Conservation (phyloP, 2,797 vertebrate species). For the Eremophila alpestris region DNA sequence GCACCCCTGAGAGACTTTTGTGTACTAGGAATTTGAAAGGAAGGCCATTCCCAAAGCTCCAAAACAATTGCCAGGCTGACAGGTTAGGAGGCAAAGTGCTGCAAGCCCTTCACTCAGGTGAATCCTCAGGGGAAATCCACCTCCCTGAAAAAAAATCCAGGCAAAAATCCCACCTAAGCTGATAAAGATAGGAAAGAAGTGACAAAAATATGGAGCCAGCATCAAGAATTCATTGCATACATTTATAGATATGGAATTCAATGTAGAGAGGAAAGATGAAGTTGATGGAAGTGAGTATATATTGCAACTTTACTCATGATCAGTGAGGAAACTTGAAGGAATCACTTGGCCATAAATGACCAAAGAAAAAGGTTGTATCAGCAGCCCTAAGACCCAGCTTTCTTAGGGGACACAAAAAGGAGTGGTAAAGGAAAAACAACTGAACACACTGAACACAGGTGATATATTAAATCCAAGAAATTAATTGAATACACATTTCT, state of each 20-base stretch:
- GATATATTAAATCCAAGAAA: neutral
- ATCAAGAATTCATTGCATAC: neutral
- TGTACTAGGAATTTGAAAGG: neutral
- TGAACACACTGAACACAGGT: neutral
- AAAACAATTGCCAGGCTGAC: neutral
- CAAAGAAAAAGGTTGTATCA: neutral
- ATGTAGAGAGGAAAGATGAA: neutral
- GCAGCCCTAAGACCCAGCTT: neutral
- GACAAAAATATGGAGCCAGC: neutral
- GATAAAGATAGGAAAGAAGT: neutral
- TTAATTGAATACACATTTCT: neutral
- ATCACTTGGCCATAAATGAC: neutral
- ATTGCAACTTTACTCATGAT: neutral
- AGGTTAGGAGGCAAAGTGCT: neutral
- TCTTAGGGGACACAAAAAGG: neutral
- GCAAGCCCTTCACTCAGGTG: neutral
- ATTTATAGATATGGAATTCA: neutral
- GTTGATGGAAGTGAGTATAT: neutral
- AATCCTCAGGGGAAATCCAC: neutral
- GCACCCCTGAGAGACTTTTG: neutral
- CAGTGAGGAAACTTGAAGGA: neutral
- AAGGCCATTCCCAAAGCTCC: neutral
- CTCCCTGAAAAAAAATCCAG: rapidly evolving
- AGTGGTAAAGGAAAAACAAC: neutral
- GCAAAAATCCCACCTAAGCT: neutral